phyloP scores from a whole-genome alignment of 2,888 invertebrate genomes.

The Dorcus parallelipipedus region DNA sequence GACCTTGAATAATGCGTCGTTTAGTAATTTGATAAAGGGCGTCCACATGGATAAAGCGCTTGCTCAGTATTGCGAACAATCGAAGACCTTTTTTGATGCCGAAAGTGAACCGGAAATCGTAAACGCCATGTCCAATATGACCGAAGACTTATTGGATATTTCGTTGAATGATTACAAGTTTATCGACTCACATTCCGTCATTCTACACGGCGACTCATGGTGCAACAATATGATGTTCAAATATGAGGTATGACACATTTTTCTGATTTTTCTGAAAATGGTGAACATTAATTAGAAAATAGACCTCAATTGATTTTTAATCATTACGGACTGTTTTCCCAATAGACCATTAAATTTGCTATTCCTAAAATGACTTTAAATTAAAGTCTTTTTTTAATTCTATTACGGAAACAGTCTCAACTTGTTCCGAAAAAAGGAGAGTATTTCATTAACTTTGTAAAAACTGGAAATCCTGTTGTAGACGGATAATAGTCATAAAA shows the following conservation, averaged over 20 bases:
- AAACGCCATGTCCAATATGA: neutral
- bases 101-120: neutral
- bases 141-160: neutral
- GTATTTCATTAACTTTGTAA: too few species aligned
- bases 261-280: too few species aligned
- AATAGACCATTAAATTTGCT: too few species aligned
- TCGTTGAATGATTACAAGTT: neutral
- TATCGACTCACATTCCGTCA: slow-evolving; percentile 1
- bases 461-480: too few species aligned
- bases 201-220: slow-evolving; percentile 10
- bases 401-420: too few species aligned
- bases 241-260: slow-evolving; percentile 1
- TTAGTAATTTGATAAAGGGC: neutral
- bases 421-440: too few species aligned
- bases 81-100: neutral
- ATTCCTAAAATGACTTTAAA: too few species aligned
- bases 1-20: slow-evolving; percentile 1
- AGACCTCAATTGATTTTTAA: too few species aligned
- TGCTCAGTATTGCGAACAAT: neutral
- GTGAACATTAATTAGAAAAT: too few species aligned
- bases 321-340: too few species aligned
- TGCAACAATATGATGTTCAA: slow-evolving; percentile 13
- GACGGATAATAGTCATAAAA: too few species aligned
- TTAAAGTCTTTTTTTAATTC: too few species aligned
- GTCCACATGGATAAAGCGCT: neutral